Conservation (phyloP, 2,888 invertebrate genomes). For the Epistrophe eligans region DNA sequence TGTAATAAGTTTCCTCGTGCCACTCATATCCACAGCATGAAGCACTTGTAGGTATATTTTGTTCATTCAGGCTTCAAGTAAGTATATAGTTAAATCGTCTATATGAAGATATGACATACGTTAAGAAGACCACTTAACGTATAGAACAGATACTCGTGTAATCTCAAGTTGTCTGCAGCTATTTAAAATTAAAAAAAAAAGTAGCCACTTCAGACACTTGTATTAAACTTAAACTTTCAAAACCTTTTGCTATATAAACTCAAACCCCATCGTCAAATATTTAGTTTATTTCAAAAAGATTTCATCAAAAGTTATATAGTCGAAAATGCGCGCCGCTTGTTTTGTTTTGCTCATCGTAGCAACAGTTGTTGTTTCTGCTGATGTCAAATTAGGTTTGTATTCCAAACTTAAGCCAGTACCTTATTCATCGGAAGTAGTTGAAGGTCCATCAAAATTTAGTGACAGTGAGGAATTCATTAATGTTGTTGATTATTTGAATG, state of each 20-base stretch:
- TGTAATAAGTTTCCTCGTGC: not conserved
- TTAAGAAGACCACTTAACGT: constrained; percentile 15
- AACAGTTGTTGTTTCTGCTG: constrained; percentile 44
- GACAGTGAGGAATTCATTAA: constrained; percentile 46
- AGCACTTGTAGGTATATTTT: constrained; percentile 16
- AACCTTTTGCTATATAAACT: constrained; percentile 37
- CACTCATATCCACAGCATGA: not conserved
- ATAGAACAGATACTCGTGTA: not conserved
- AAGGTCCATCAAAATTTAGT: constrained; percentile 17
- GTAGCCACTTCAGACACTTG: constrained; percentile 39
- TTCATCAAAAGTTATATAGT: not conserved
- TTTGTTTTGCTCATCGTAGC: constrained; percentile 50
- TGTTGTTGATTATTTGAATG: constrained; percentile 60
- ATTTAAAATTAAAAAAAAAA: constrained; percentile 2
- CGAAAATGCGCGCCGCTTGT: constrained; percentile 54
- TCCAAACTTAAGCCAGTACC: constrained; percentile 19
- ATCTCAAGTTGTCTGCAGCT: constrained; percentile 48
- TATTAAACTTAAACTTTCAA: not conserved
- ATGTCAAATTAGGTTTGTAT: constrained; percentile 27
- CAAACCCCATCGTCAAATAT: not conserved
- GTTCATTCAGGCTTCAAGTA: constrained; percentile 13
- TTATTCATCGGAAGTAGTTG: constrained; percentile 7
- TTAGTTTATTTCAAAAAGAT: constrained; percentile 17
- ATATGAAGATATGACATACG: constrained; percentile 25
- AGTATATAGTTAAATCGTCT: not conserved